phyloP scores from a whole-genome alignment of 2,888 invertebrate species.

The Meliscaeva auricollis region DNA sequence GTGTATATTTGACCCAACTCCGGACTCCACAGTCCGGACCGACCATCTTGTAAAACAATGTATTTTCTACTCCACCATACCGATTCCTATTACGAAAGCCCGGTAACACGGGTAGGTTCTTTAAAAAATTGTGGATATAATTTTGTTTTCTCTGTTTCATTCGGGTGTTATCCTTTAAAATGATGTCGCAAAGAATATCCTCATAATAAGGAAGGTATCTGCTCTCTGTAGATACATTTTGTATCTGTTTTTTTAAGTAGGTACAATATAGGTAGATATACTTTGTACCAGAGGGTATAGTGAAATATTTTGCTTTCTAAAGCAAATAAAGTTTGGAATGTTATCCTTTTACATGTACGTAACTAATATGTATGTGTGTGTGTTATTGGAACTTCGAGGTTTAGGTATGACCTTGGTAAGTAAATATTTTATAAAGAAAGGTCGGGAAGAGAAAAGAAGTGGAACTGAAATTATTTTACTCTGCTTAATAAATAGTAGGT shows the following conservation, averaged over 20 bases:
- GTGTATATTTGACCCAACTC: constrained; percentile 11
- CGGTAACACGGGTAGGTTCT: neutral
- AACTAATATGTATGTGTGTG: neutral
- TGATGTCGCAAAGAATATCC: constrained; percentile 52
- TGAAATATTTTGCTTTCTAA: neutral
- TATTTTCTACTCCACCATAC: neutral
- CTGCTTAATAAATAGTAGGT: too few species aligned
- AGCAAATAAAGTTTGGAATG: constrained; percentile 45
- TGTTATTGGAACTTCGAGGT: constrained; percentile 1
- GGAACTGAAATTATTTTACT: neutral
- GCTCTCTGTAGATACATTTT: constrained; percentile 24
- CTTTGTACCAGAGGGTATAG: neutral
- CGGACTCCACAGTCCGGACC: neutral
- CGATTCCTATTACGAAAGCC: neutral
- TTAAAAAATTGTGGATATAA: constrained; percentile 38
- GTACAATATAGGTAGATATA: neutral
- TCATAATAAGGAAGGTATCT: constrained; percentile 32
- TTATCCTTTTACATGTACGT: constrained; percentile 21
- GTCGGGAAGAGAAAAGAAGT: neutral
- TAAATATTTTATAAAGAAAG: constrained; percentile 46
- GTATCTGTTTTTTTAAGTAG: constrained; percentile 5
- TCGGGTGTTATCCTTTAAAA: constrained; percentile 55
- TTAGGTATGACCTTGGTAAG: constrained; percentile 26
- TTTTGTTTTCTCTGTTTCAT: constrained; percentile 37
- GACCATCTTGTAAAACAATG: constrained; percentile 33